Percentiles rank a stretch among this genome's conserved stretches.
Conservation (phyloP, 1,140 invertebrate species). For the Drosophila athabasca region DNA sequence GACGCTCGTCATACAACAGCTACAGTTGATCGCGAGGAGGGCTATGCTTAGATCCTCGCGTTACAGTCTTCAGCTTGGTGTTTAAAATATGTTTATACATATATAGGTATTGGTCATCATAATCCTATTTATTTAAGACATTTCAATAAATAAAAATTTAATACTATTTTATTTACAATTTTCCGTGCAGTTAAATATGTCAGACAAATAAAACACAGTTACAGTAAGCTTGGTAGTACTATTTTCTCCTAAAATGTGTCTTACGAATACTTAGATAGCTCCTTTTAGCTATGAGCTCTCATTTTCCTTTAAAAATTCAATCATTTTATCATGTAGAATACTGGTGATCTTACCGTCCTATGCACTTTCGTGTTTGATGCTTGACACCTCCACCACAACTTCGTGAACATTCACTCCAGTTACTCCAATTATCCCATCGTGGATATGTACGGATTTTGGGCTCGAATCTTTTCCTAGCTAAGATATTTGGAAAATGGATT, state of each 20-base stretch:
- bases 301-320: constrained; percentile 4
- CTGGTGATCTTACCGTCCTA: constrained; percentile 60
- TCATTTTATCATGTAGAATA: not conserved
- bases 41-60: too few relatives aligned
- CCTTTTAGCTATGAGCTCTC: not conserved
- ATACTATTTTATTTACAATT: too few relatives aligned
- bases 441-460: constrained; percentile 71
- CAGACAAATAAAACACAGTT: not conserved
- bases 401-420: constrained; percentile 90
- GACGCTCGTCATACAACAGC: too few relatives aligned
- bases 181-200: too few relatives aligned
- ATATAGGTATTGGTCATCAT: too few relatives aligned
- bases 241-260: too few relatives aligned
- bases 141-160: too few relatives aligned
- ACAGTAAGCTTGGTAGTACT: too few relatives aligned
- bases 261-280: not conserved
- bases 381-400: constrained; percentile 94
- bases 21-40: too few relatives aligned
- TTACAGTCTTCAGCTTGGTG: too few relatives aligned
- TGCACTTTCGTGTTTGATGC: constrained; percentile 86
- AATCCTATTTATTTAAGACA: too few relatives aligned
- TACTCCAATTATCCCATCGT: constrained; percentile 90
- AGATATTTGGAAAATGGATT: constrained; percentile 7
- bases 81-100: too few relatives aligned
- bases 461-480: constrained; percentile 53